A percentile compares a stretch with the other conserved stretches of the same genome.
phyloP scores from a whole-genome alignment of 2,888 invertebrate species.

The Aporophyla nigra region DNA sequence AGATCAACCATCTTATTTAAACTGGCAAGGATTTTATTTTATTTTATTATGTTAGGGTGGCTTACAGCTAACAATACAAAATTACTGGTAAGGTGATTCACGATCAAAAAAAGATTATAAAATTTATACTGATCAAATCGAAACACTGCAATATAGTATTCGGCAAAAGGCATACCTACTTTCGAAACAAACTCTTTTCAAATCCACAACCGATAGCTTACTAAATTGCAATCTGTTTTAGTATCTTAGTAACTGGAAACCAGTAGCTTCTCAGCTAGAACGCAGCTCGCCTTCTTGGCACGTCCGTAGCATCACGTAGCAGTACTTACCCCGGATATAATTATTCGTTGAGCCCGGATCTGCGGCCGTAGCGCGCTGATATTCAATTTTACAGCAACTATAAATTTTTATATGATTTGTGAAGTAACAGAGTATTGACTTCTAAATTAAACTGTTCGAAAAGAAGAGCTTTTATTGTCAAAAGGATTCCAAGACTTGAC shows the following conservation, averaged over 20 bases:
- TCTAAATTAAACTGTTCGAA: background rate
- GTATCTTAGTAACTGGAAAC: background rate
- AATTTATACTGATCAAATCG: background rate
- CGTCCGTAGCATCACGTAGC: constrained; percentile 79
- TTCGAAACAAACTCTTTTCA: background rate
- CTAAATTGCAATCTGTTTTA: background rate
- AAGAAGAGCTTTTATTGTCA: too few species aligned
- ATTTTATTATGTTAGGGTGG: too few species aligned
- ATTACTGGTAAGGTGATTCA: too few species aligned
- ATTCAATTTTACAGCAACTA: constrained; percentile 73
- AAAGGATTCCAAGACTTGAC: too few species aligned
- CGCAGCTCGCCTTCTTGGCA: constrained; percentile 72
- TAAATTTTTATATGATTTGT: constrained; percentile 46
- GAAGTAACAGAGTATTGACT: background rate
- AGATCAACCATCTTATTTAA: background rate
- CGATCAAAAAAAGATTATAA: background rate
- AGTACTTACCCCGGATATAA: constrained; percentile 84
- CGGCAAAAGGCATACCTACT: too few species aligned
- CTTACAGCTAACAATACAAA: too few species aligned
- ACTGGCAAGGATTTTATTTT: background rate
- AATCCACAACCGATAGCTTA: background rate
- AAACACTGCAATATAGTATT: background rate
- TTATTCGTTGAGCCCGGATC: constrained; percentile 79
- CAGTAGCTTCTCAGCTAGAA: constrained; percentile 37
- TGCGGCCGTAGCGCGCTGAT: constrained; percentile 64